Conservation (phyloP, 2,888 invertebrate species). For the Caenorhabditis sp. region DNA sequence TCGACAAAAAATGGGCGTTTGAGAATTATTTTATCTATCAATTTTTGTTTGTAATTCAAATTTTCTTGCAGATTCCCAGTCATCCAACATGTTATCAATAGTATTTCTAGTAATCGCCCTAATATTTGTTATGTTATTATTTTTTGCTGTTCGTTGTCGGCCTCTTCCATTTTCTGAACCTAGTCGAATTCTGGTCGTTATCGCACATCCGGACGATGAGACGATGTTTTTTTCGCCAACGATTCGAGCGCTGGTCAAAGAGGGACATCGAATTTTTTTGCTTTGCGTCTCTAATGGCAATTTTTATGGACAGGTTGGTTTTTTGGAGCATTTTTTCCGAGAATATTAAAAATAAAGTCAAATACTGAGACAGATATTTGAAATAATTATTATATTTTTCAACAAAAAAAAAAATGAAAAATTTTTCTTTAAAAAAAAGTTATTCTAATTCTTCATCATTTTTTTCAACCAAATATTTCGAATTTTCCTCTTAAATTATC, state of each 20-base stretch:
- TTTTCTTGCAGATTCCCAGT: not conserved
- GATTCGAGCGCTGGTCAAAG: conserved; percentile 33
- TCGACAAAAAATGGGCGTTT: not conserved
- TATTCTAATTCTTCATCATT: too few relatives aligned
- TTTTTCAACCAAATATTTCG: too few relatives aligned
- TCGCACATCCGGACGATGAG: conserved; percentile 97
- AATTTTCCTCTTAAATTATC: too few relatives aligned
- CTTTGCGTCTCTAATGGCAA: conserved; percentile 54
- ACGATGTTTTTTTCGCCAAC: conserved; percentile 96
- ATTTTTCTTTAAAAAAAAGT: too few relatives aligned
- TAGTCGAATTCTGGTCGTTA: conserved; percentile 79
- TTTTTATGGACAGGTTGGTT: conserved; percentile 46
- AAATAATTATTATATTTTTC: not conserved
- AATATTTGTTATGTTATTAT: conserved; percentile 43
- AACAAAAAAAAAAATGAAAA: too few relatives aligned
- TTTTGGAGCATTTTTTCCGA: too few relatives aligned
- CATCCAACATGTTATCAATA: conserved; percentile 32
- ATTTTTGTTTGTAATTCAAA: too few relatives aligned
- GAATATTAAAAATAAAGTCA: too few relatives aligned
- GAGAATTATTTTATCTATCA: not conserved
- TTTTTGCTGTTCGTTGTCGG: conserved; percentile 43
- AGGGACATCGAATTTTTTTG: conserved; percentile 49
- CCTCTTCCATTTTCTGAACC: conserved; percentile 24
- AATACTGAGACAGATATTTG: too few relatives aligned
- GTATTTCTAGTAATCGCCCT: conserved; percentile 26